Conservation (phyloP, 2,888 invertebrate species). For the Melanostoma mellinum region DNA sequence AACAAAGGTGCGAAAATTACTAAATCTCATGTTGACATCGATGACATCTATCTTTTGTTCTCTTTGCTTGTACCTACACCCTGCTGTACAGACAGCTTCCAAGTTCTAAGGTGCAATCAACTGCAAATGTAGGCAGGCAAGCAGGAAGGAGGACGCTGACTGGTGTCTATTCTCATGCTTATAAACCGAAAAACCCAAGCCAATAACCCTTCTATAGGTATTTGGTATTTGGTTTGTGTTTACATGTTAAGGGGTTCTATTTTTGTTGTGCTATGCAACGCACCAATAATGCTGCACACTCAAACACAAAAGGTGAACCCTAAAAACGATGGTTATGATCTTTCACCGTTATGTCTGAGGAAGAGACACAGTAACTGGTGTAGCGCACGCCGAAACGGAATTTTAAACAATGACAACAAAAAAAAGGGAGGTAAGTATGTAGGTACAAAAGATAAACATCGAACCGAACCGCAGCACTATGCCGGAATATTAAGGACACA, state of each 20-base stretch:
- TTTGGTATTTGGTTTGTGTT: not conserved
- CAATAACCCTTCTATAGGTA: conserved; percentile 37
- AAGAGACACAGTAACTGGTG: not conserved
- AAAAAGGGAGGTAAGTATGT: not conserved
- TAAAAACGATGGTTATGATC: not conserved
- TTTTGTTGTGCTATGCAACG: not conserved
- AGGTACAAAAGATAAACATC: conserved; percentile 10
- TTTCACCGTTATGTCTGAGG: not conserved
- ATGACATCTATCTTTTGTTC: conserved; percentile 21
- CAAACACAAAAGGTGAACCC: not conserved
- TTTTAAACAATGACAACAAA: not conserved
- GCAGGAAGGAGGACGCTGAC: conserved; percentile 7
- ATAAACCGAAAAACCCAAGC: conserved; percentile 22
- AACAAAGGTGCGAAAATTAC: conserved; percentile 46
- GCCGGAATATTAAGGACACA: conserved; percentile 20
- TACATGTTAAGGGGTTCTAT: not conserved
- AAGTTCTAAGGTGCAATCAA: conserved; percentile 31
- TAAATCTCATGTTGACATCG: conserved; percentile 16
- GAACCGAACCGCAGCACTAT: conserved; percentile 13
- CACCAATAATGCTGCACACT: conserved; percentile 5
- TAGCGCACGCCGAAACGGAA: not conserved
- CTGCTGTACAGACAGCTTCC: conserved; percentile 5
- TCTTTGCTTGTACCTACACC: not conserved
- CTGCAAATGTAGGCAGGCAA: conserved; percentile 9
- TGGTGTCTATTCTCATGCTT: conserved; percentile 29